phyloP scores from a whole-genome alignment of 2,113 vertebrate genomes.

The Pygoscelis adeliae region DNA sequence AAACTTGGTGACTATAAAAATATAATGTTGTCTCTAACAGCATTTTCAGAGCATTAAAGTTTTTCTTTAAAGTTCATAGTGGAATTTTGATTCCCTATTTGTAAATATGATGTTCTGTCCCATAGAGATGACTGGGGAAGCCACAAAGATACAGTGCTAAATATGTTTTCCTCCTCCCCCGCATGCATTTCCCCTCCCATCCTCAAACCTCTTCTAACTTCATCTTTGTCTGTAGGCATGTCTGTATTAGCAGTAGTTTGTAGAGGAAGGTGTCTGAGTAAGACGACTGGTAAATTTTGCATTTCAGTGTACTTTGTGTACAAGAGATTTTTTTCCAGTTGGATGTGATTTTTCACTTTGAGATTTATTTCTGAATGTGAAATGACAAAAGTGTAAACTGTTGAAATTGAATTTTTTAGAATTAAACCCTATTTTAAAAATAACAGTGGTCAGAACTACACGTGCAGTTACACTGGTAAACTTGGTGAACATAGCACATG shows the following conservation, averaged over 20 bases:
- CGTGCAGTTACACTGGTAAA: neutral
- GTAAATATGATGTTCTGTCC: neutral
- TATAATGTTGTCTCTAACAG: neutral
- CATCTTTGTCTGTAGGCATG: neutral
- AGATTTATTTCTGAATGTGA: neutral
- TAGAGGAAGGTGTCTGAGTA: neutral
- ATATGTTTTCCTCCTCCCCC: neutral
- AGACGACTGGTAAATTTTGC: neutral
- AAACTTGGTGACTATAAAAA: neutral
- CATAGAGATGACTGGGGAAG: neutral
- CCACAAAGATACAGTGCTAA: neutral
- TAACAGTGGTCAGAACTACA: neutral
- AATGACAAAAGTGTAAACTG: neutral
- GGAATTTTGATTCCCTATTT: neutral
- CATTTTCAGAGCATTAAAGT: neutral
- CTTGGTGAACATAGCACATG: neutral
- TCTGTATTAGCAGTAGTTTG: neutral
- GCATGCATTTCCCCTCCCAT: neutral
- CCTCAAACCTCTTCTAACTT: neutral
- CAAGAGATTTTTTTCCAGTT: neutral
- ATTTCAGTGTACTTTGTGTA: neutral
- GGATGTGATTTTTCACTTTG: neutral
- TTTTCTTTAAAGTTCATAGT: neutral
- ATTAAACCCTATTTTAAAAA: neutral
- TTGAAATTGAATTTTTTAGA: neutral